Percentiles rank a stretch among this genome's conserved stretches.
phyloP scores from a whole-genome alignment of 2,113 vertebrate genomes.

The Dipodomys ordii region DNA sequence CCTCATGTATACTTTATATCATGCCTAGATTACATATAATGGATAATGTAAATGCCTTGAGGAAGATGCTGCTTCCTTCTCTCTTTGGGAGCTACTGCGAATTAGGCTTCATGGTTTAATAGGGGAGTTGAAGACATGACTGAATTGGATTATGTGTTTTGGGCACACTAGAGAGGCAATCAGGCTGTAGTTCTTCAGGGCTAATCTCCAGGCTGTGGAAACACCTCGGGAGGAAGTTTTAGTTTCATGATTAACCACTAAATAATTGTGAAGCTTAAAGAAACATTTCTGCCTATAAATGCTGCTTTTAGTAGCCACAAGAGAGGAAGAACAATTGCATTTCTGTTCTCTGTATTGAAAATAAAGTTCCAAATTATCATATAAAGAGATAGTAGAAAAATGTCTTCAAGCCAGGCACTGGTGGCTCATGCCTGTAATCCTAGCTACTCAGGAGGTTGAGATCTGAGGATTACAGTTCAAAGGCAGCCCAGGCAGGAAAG shows the following conservation, averaged over 20 bases:
- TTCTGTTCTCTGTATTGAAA: constrained; percentile 12
- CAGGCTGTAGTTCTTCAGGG: not conserved
- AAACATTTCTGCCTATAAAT: constrained; percentile 28
- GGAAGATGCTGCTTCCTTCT: not conserved
- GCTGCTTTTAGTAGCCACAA: constrained; percentile 3
- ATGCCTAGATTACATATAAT: no score
- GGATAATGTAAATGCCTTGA: not conserved
- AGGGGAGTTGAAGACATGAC: not conserved
- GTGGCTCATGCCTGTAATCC: no score
- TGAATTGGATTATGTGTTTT: not conserved
- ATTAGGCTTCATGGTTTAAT: not conserved
- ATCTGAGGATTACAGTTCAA: no score
- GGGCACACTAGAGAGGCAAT: not conserved
- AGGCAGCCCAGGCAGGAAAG: no score
- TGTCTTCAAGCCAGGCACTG: not conserved
- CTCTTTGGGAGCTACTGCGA: not conserved
- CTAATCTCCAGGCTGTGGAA: not conserved
- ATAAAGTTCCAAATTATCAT: constrained; percentile 7
- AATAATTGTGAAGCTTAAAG: constrained; percentile 48
- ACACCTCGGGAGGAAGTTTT: not conserved
- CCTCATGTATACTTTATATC: not conserved
- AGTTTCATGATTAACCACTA: not conserved
- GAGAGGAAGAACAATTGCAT: not conserved
- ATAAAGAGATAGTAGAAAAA: constrained; percentile 11
- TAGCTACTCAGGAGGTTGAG: no score